Evolutionary conservation across 2,113 vertebrate species (phyloP).

Genomic region (Takifugu bimaculatus): DNA sequence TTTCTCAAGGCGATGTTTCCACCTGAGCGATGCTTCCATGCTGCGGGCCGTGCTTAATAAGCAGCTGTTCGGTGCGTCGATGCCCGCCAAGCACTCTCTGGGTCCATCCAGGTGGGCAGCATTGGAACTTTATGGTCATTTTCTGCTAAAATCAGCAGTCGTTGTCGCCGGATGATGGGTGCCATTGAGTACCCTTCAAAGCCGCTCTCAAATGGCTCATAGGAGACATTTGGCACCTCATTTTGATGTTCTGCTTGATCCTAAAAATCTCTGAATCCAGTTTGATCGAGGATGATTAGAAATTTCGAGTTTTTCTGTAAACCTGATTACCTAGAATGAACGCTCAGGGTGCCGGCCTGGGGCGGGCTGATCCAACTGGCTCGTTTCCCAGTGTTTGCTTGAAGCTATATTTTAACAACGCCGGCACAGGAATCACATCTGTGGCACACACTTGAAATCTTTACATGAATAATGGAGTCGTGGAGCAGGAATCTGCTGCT

Average conservation of each 20-base stretch:
- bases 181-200: neutral
- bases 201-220: slow-evolving; percentile 12
- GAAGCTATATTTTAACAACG: slow-evolving; percentile 16
- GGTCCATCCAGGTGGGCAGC: slow-evolving; percentile 14
- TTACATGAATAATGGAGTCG: slow-evolving; percentile 11
- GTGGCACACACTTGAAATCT: slow-evolving; percentile 17
- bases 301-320: neutral
- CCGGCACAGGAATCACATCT: slow-evolving; percentile 13
- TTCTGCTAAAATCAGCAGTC: slow-evolving; percentile 35
- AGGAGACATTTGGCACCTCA: neutral
- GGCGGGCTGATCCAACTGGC: neutral
- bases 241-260: neutral
- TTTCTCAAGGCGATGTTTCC: slow-evolving; percentile 17
- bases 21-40: neutral
- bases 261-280: slow-evolving; percentile 16
- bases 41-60: slow-evolving; percentile 24
- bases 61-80: slow-evolving; percentile 20
- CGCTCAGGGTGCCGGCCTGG: slow-evolving; percentile 15
- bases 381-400: slow-evolving; percentile 9
- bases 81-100: slow-evolving; percentile 28
- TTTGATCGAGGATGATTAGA: neutral
- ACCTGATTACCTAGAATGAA: slow-evolving; percentile 7
- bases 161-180: slow-evolving; percentile 24
- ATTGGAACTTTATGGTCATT: slow-evolving; percentile 19
- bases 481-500: neutral